Evolutionary conservation across 2,797 vertebrate species (phyloP).

Genomic region (Phalanger gymnotis): DNA sequence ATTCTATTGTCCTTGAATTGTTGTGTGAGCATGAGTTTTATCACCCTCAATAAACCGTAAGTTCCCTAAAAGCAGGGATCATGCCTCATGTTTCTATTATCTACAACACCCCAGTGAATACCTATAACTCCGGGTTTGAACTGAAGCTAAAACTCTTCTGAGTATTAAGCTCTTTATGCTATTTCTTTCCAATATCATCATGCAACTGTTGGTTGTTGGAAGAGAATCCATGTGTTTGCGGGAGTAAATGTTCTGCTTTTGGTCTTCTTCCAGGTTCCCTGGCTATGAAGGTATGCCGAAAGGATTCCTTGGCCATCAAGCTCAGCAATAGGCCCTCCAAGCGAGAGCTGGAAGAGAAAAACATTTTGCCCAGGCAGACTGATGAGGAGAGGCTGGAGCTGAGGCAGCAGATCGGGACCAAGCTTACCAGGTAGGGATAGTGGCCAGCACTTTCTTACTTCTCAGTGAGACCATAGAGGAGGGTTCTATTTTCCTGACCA

Average conservation of each 20-base stretch:
- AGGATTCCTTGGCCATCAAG: slow-evolving; percentile 99
- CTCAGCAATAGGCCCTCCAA: slow-evolving; percentile 98
- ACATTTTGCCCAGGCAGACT: slow-evolving; percentile 96
- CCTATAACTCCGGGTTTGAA: neutral
- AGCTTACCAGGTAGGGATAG: slow-evolving; percentile 92
- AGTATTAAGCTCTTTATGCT: neutral
- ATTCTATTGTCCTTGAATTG: neutral
- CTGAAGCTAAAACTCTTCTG: neutral
- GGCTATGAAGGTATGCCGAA: slow-evolving; percentile 96
- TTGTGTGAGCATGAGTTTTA: neutral
- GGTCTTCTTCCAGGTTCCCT: slow-evolving; percentile 89
- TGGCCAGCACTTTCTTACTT: neutral
- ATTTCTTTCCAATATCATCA: neutral
- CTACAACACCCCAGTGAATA: neutral
- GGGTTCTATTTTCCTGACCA: neutral
- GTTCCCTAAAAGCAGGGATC: neutral
- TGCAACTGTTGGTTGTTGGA: neutral
- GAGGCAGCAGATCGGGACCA: slow-evolving; percentile 97
- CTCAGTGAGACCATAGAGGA: neutral
- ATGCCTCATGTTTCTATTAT: fast-evolving
- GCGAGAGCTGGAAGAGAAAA: slow-evolving; percentile 97
- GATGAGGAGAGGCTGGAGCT: slow-evolving; percentile 96
- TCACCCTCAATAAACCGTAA: neutral
- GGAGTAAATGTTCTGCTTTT: neutral
- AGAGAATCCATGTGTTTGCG: neutral